These are phyloP conservation scores for Xiphophorus hellerii DNA, from an alignment of 2,113 vertebrate genomes.

Conservation along the genomic window DNA sequence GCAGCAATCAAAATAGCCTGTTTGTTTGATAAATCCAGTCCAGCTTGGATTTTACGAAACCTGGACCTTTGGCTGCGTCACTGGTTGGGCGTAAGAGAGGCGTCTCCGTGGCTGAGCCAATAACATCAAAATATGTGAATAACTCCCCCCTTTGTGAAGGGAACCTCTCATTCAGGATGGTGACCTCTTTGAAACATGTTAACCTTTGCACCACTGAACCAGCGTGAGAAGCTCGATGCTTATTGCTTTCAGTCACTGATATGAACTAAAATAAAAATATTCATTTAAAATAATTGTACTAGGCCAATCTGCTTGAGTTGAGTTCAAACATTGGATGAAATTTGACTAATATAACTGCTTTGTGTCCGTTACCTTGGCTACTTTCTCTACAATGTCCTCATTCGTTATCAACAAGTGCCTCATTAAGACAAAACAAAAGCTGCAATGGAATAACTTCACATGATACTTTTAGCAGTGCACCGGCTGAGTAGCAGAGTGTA, in stretches of 20 bases:
- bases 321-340: neutral
- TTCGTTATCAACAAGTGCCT: slow-evolving; percentile 23
- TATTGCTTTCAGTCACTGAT: slow-evolving; percentile 15
- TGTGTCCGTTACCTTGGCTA: slow-evolving; percentile 16
- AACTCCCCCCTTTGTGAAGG: slow-evolving; percentile 49
- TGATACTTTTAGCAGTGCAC: slow-evolving; percentile 11
- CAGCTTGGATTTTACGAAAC: slow-evolving; percentile 32
- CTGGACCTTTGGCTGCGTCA: slow-evolving; percentile 22
- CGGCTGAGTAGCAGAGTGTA: neutral
- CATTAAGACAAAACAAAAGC: slow-evolving; percentile 61
- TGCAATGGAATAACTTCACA: slow-evolving; percentile 15
- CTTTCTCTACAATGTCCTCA: slow-evolving; percentile 12
- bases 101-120: slow-evolving; percentile 64
- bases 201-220: slow-evolving; percentile 23
- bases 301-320: neutral
- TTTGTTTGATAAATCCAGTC: slow-evolving; percentile 42
- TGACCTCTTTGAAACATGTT: slow-evolving; percentile 26
- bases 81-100: slow-evolving; percentile 61
- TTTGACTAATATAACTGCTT: neutral
- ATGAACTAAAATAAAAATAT: slow-evolving; percentile 11
- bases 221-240: neutral
- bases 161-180: slow-evolving; percentile 21
- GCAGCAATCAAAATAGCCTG: slow-evolving; percentile 37
- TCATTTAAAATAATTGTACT: too few species aligned
- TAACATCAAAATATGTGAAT: slow-evolving; percentile 14